Base-by-base conservation (phyloP, 2,888 invertebrate species). In the Ichneumoninae sp. region DNA sequence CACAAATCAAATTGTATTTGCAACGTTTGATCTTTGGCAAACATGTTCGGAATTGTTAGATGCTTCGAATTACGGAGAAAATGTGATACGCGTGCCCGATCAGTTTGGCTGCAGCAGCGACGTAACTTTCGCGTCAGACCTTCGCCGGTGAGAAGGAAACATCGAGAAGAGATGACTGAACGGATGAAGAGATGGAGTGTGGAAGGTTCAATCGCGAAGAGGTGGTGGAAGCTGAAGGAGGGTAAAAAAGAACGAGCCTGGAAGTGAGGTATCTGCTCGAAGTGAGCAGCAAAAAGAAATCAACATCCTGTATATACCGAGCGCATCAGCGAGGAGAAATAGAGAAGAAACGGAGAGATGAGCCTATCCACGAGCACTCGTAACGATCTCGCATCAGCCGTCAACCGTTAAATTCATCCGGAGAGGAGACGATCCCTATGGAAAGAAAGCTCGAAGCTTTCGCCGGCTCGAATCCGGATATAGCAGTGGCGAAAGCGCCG, bases 351-450 rank as follows among this genome's bases (percentile, higher is more conserved):
- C 77, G 63, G 83, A 33, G 78, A 77, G 85, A 81, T 60, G 81
- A 81, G 78, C 85, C 83, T 85, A 85, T 85, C 83, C 76, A 73
- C 80, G 63, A 87, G 87, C 89, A 91, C 89, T 91, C 89, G 88
- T 90, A 90, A 91, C 90, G 89, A 91, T 91, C 91, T 90, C 88
- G 88, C 89, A 89, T 90, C 89, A 89, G 88, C 90, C 88, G 89
- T 89, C 90, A 91, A 86, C 89, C 91, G 90, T 91, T 90, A 90
- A 91, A 91, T 89, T 91, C 88, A 90, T 90, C 88, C 89, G 57
- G 68, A 90, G 89, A 90, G 90, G 88, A 90, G 86, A 85, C 88
- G 89, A 89, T 89, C 89, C 89, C 88, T 89, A 90, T 87, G 89
- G 89, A 90, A 92, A 91, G 89, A 90, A 91, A 88, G 88, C 83